A percentile compares a stretch with the other conserved stretches of the same genome.
phyloP scores from a whole-genome alignment of 2,888 invertebrate species.

The Fragum fragum region DNA sequence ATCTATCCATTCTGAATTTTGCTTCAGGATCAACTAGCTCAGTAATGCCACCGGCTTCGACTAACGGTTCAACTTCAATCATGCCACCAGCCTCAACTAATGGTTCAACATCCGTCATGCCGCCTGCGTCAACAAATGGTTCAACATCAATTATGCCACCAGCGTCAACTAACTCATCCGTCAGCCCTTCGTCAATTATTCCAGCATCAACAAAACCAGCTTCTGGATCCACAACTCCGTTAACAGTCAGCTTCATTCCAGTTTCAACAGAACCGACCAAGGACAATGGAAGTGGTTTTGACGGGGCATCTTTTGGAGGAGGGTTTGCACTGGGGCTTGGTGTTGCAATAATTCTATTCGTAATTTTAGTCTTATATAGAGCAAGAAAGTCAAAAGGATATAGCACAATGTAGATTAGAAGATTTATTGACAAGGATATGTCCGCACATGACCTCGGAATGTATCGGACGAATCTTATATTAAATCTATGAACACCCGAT shows the following conservation, averaged over 20 bases:
- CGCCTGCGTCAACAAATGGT: slow-evolving; percentile 1
- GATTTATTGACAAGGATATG: too few relatives aligned
- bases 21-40: not conserved
- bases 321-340: slow-evolving; percentile 38
- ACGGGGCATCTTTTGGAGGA: slow-evolving; percentile 35
- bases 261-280: not conserved
- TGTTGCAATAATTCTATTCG: slow-evolving; percentile 11
- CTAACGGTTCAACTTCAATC: not conserved
- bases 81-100: slow-evolving; percentile 1
- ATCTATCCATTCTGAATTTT: too few relatives aligned
- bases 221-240: not conserved
- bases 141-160: slow-evolving; percentile 8
- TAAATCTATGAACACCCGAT: too few relatives aligned
- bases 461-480: too few relatives aligned
- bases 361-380: not conserved
- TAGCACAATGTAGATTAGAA: slow-evolving; percentile 12
- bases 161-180: slow-evolving; percentile 13
- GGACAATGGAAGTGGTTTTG: slow-evolving; percentile 9
- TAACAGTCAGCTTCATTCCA: not conserved
- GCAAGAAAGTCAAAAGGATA: slow-evolving; percentile 15
- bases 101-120: slow-evolving; percentile 13
- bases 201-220: not conserved
- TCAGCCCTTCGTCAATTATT: not conserved
- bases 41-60: slow-evolving; percentile 5
- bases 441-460: too few relatives aligned